Base-by-base conservation (phyloP, 2,113 vertebrate species). In the Galeopterus variegatus region DNA sequence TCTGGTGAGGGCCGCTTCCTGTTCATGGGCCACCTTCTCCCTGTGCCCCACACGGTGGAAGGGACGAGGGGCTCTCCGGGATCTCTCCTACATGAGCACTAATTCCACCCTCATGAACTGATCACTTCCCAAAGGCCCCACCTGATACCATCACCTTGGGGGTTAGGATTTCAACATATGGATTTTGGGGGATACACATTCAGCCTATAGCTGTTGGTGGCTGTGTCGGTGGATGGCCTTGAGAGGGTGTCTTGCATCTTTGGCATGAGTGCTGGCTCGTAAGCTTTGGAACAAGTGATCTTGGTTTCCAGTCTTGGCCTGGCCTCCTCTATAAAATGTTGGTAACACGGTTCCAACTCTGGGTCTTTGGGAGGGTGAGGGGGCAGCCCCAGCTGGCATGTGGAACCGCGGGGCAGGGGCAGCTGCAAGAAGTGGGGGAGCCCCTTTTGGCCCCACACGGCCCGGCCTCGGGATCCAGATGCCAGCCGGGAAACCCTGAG, bases 221-320 rank as follows among this genome's bases (percentile, higher is more conserved):
- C 56, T 8, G 41, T 0, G 9, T 6, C 5, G 7, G 28, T 11
- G 36, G 50, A 8, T 1, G 0, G 3, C 52, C 14, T 18, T 13
- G 58, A 7, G 52, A 45, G 48, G 24, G 2, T 0, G 19, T 3
- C 70, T 5, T 15, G 5, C 1, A 9, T 31, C 12, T 5, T 21
- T 54, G 26, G 60, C 3, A 0, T 1, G 8, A 0, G 6, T 2
- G 33, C 41, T 10, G 64, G 54, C 10, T 28, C 21, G 3, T 0
- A 1, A 1, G 26, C 8, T 21, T 26, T 10, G 45, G 19, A 4
- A 2, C 12, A 3, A 0, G 60, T 0, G 12, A 21, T 4, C 60
- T 3, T 2, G 60, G 41, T 2, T 17, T 17, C 19, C 9, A 1
- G 24, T 3, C 23, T 45, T 5, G 62, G 73, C 54, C 12, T 36